Conservation (phyloP, 2,888 invertebrate species). For the Eumacrocentrus americanus region DNA sequence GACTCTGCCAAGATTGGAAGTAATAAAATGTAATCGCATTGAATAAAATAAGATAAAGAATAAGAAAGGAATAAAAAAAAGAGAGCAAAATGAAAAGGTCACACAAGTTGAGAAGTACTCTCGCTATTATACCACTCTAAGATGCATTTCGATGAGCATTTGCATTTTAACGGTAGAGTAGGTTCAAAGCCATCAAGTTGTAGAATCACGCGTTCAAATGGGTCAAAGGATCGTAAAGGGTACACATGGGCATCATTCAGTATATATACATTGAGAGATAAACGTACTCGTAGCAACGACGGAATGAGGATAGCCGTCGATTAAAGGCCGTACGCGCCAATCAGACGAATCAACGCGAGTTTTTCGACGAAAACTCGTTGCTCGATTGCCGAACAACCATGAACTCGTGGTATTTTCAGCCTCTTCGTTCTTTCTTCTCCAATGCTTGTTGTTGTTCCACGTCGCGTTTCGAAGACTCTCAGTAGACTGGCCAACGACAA, state of each 20-base stretch:
- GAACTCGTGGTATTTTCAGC: constrained; percentile 1
- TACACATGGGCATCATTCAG: background rate
- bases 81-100: constrained; percentile 17
- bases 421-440: background rate
- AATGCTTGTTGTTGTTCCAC: constrained; percentile 1
- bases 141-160: background rate
- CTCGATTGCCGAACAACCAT: constrained; percentile 13
- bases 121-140: too few relatives aligned
- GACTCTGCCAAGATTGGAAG: constrained; percentile 48
- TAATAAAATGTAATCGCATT: constrained; percentile 34
- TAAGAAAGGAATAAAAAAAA: constrained; percentile 28
- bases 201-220: constrained; percentile 6
- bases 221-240: constrained; percentile 1
- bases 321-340: background rate
- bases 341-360: constrained; percentile 12
- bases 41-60: constrained; percentile 29
- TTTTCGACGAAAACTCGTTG: constrained; percentile 25
- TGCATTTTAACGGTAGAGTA: background rate
- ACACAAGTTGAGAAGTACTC: constrained; percentile 13
- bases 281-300: background rate
- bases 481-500: constrained; percentile 16
- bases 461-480: background rate
- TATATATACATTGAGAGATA: background rate
- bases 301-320: background rate
- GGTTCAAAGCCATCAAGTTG: constrained; percentile 5